A percentile compares a stretch with the other conserved stretches of the same genome.
Conservation (phyloP, 2,113 vertebrate genomes). For the Nannobrachium achirus region DNA sequence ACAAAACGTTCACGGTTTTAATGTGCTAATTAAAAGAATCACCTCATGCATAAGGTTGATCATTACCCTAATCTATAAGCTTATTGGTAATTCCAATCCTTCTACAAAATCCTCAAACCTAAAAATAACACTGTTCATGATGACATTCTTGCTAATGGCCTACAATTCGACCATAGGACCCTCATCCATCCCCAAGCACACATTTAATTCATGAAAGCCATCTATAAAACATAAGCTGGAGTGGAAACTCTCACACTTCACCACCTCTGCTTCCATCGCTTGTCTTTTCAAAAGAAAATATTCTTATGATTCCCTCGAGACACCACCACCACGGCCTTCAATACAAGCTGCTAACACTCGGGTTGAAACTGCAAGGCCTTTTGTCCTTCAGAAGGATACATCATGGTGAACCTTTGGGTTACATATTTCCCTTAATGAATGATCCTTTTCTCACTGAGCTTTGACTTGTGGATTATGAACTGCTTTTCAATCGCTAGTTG, state of each 20-base stretch:
- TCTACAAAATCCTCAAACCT: too few relatives aligned
- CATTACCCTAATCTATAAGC: too few relatives aligned
- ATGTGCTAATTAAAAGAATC: too few relatives aligned
- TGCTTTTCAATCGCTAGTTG: background rate
- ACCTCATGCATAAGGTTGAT: too few relatives aligned
- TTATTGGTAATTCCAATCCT: too few relatives aligned
- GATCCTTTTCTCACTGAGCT: background rate
- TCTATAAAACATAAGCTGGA: conserved; percentile 52
- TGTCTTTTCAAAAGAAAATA: background rate
- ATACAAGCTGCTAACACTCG: conserved; percentile 9
- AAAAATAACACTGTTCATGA: too few relatives aligned
- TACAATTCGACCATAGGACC: too few relatives aligned
- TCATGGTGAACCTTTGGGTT: conserved; percentile 13
- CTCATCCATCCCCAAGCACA: conserved; percentile 28
- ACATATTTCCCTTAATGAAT: conserved; percentile 5
- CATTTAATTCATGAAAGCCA: conserved; percentile 56
- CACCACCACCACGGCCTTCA: conserved; percentile 1
- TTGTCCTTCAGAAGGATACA: background rate
- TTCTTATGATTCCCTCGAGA: background rate
- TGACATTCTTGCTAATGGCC: too few relatives aligned
- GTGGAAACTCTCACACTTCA: conserved; percentile 35
- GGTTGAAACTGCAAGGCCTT: conserved; percentile 1
- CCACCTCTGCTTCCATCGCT: background rate
- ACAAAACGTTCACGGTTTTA: too few relatives aligned
- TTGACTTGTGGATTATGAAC: background rate